A percentile compares a stretch with the other conserved stretches of the same genome.
Conservation (phyloP, 2,113 vertebrate species). For the Crocuta crocuta region DNA sequence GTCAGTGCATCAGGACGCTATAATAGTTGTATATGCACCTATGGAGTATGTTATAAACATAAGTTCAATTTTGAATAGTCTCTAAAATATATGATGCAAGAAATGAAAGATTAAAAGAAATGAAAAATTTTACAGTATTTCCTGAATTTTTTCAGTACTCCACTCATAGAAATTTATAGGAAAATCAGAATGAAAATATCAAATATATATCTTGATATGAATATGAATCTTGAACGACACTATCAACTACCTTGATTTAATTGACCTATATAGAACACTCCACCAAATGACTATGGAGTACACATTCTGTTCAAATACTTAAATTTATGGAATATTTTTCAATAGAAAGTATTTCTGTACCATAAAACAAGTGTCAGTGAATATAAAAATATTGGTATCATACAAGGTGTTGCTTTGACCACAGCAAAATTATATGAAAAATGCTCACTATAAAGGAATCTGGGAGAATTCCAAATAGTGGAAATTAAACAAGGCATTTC, state of each 20-base stretch:
- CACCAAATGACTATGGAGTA: neutral
- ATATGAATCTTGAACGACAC: neutral
- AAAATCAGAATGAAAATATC: neutral
- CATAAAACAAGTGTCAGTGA: neutral
- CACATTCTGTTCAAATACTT: neutral
- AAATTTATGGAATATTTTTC: neutral
- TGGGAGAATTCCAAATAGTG: neutral
- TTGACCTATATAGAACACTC: neutral
- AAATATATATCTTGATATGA: neutral
- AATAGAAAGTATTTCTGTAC: neutral
- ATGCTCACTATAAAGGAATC: neutral
- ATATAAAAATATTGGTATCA: neutral
- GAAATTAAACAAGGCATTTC: neutral
- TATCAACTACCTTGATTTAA: neutral
- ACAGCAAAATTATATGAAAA: neutral
- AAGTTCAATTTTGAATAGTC: neutral
- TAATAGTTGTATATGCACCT: neutral
- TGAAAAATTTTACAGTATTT: neutral
- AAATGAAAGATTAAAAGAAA: neutral
- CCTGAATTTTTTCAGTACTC: neutral
- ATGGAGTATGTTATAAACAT: neutral
- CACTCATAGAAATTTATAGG: neutral
- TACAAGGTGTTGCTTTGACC: neutral
- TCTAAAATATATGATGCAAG: neutral
- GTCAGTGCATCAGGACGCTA: neutral